Percentiles rank a stretch among this genome's conserved stretches.
These are phyloP conservation scores for Nyctibius grandis DNA, from an alignment of 2,797 vertebrate genomes.

Conservation along the genomic window DNA sequence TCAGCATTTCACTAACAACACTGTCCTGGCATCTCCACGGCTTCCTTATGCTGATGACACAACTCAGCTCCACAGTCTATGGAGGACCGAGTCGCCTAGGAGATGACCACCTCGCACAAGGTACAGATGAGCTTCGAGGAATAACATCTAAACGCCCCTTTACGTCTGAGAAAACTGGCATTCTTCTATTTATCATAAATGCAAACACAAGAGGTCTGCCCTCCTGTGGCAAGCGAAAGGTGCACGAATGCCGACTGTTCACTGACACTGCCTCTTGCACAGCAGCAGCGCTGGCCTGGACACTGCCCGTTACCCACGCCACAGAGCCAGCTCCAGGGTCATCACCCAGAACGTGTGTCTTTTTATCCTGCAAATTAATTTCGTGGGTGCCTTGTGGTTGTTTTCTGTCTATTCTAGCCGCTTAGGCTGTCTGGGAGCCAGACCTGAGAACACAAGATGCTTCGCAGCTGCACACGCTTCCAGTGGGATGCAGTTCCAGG, in stretches of 20 bases:
- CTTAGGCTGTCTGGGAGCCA: background rate
- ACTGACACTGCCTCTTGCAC: accelerated
- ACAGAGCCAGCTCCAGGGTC: background rate
- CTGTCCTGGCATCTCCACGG: background rate
- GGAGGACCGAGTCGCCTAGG: background rate
- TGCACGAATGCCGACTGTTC: accelerated
- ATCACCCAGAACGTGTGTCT: background rate
- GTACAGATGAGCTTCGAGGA: background rate
- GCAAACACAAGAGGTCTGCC: background rate
- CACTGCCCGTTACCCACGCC: background rate
- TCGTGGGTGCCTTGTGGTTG: background rate
- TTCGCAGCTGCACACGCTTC: accelerated
- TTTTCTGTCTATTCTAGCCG: background rate
- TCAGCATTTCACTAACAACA: background rate
- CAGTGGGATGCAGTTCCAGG: accelerated
- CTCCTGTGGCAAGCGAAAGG: background rate
- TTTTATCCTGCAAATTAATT: background rate
- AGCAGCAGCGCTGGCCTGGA: accelerated
- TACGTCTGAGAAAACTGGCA: background rate
- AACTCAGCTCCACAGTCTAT: accelerated
- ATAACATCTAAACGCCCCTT: background rate
- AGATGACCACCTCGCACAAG: background rate
- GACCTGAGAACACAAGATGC: background rate
- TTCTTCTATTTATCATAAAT: background rate
- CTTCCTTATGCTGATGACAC: background rate